These are phyloP conservation scores for Eciton burchellii DNA, from an alignment of 1,140 invertebrate genomes.

Conservation along the genomic window DNA sequence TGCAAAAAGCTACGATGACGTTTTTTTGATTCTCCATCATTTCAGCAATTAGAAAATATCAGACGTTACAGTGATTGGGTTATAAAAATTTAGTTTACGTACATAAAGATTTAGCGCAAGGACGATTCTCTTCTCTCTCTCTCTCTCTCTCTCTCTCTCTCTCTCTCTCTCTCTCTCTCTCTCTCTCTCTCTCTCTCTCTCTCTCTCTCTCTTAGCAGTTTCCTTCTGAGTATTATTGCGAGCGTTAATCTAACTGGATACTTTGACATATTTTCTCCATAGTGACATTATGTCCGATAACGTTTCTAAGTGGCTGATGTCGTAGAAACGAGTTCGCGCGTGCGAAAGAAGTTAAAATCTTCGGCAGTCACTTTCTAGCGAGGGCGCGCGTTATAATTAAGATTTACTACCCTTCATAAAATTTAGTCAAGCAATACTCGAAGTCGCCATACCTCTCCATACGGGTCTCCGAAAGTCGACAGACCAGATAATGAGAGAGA, in stretches of 20 bases:
- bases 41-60: neutral
- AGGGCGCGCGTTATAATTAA: neutral
- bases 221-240: neutral
- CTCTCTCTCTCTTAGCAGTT: neutral
- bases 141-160: neutral
- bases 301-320: neutral
- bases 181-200: neutral
- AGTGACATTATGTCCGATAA: slow-evolving; percentile 13
- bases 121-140: neutral
- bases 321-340: neutral
- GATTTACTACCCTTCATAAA: slow-evolving; percentile 15
- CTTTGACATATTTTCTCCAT: neutral
- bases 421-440: neutral
- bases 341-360: slow-evolving; percentile 8
- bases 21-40: neutral
- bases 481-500: no score
- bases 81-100: neutral
- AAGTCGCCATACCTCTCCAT: slow-evolving; percentile 26
- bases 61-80: neutral
- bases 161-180: neutral
- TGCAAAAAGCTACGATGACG: neutral
- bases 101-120: neutral
- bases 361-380: neutral
- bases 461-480: slow-evolving; percentile 8
- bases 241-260: neutral